phyloP scores from a whole-genome alignment of 2,888 invertebrate species.

The Dasysyrphus tricinctus region DNA sequence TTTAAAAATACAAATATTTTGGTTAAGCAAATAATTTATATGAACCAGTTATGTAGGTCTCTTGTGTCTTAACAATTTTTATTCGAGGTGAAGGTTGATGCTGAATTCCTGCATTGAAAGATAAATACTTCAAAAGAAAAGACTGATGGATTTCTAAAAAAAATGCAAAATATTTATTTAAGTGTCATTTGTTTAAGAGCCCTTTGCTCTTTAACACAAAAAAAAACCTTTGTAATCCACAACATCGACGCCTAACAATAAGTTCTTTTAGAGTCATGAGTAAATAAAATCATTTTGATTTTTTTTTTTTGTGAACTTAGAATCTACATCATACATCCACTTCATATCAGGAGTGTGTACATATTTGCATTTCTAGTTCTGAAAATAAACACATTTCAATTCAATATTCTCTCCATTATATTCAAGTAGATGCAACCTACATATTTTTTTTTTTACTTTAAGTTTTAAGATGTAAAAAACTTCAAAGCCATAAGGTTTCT shows the following conservation, averaged over 20 bases:
- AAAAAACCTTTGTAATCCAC: background rate
- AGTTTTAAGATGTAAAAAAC: conserved; percentile 13
- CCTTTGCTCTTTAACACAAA: background rate
- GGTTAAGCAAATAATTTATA: no score
- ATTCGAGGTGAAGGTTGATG: background rate
- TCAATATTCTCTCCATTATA: background rate
- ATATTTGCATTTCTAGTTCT: conserved; percentile 9
- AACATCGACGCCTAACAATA: background rate
- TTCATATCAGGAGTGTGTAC: background rate
- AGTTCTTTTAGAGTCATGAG: background rate
- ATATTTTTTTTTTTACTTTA: background rate
- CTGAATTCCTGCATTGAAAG: background rate
- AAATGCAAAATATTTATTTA: background rate
- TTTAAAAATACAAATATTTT: no score
- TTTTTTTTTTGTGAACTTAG: background rate
- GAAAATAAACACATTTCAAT: conserved; percentile 25
- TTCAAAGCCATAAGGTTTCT: conserved; percentile 17
- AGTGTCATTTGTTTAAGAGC: background rate
- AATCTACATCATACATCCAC: background rate
- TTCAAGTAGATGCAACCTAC: conserved; percentile 14
- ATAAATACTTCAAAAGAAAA: background rate
- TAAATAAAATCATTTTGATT: conserved; percentile 11
- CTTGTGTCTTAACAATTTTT: no score
- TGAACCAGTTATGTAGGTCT: no score
- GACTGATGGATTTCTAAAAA: background rate